Evolutionary conservation across 2,888 invertebrate species (phyloP), one percentile per base, ranked within the genome.

Genomic region (Ophraella communa): DNA sequence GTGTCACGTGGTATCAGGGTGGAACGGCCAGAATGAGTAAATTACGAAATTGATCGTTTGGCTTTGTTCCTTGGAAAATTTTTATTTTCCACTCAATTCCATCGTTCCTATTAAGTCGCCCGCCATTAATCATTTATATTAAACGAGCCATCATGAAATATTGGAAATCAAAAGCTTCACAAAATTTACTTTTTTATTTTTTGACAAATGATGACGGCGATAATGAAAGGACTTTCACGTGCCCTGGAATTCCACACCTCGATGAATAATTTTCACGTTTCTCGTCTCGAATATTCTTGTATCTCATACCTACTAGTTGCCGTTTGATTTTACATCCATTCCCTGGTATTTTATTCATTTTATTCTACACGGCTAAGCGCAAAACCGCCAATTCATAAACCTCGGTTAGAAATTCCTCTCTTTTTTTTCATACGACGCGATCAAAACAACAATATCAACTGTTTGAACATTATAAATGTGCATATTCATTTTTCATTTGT

Each of bases 221-320:
- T 74, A 77, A 78, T 79, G 79, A 79, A 78, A 77, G 74, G 74
- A 77, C 73, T 78, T 77, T 77, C 78, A 78, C 77, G 77, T 71
- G 74, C 73, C 75, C 71, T 72, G 71, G 75, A 77, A 77, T 77
- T 76, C 77, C 74, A 72, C 77, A 78, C 77, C 76, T 77, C 75
- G 73, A 79, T 81, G 81, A 81, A 81, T 81, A 80, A 81, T 80
- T 80, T 79, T 78, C 77, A 78, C 79, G 79, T 80, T 80, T 80
- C 78, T 78, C 79, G 76, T 78, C 78, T 80, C 75, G 17, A 17
- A 17, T 39, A 17, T 39, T 39, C 39, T 14, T 39, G 39, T 39
- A n/a, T n/a, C 17, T 39, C 35, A 8, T 7, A 4, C 35, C 14
- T 17, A 72, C 74, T 67, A 65, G 74, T 77, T 75, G 73, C 75